Percentiles rank a stretch among this genome's conserved stretches.
Conservation (phyloP, 2,888 invertebrate genomes). For the Cristatella mucedo region DNA sequence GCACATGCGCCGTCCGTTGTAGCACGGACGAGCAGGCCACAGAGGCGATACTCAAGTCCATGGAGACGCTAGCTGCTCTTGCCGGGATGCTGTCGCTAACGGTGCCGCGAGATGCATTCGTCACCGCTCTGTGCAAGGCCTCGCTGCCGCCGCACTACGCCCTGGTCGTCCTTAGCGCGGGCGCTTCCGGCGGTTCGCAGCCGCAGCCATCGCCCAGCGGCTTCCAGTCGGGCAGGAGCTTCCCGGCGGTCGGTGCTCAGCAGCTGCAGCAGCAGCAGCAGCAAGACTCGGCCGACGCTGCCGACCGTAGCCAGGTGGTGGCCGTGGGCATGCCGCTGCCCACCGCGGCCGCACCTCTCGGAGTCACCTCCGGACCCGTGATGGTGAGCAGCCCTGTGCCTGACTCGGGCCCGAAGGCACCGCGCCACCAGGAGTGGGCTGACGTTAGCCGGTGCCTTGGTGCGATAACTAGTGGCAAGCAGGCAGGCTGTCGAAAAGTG, state of each 20-base stretch:
- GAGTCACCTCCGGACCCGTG: constrained; percentile 70
- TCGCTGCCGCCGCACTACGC: constrained; percentile 89
- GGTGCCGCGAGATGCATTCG: constrained; percentile 75
- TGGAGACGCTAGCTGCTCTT: constrained; percentile 73
- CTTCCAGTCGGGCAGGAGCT: too few relatives aligned
- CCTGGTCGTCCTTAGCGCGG: constrained; percentile 66
- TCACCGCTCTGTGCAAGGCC: constrained; percentile 84
- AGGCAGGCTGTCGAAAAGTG: too few relatives aligned
- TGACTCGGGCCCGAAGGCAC: too few relatives aligned
- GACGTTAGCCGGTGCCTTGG: too few relatives aligned
- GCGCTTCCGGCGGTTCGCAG: too few relatives aligned
- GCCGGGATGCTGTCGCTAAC: constrained; percentile 66
- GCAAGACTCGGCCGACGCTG: constrained; percentile 15
- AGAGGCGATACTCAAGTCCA: constrained; percentile 75
- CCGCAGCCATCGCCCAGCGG: too few relatives aligned
- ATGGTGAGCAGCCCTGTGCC: too few relatives aligned
- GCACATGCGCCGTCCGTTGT: constrained; percentile 11
- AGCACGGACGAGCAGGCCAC: constrained; percentile 79
- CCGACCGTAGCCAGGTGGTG: constrained; percentile 70
- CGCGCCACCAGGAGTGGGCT: too few relatives aligned
- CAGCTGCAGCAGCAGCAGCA: constrained; percentile 1
- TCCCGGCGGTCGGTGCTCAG: too few relatives aligned
- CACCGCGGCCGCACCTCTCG: constrained; percentile 45
- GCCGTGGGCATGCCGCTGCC: constrained; percentile 90
- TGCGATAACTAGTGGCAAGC: too few relatives aligned